These are phyloP conservation scores for Drosophila pseudoananassae DNA, from an alignment of 1,140 invertebrate species.

Conservation along the genomic window DNA sequence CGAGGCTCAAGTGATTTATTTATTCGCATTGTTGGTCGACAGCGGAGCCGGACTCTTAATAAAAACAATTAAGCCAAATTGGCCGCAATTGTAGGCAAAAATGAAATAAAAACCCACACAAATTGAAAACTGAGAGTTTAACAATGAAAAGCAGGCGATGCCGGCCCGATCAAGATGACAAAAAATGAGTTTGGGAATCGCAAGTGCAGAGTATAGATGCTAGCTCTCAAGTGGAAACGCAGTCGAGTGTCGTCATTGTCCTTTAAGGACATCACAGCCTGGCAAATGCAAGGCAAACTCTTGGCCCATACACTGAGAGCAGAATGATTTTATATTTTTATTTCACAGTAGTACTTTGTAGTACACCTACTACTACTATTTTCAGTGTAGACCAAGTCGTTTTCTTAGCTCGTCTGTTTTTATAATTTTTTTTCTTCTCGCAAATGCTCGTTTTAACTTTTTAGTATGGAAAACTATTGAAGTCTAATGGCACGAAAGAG, in stretches of 20 bases:
- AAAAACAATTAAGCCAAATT: slow-evolving; percentile 74
- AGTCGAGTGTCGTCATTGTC: slow-evolving; percentile 39
- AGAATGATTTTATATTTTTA: no score
- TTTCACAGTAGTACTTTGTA: no score
- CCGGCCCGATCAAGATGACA: slow-evolving; percentile 25
- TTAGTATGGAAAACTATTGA: slow-evolving; percentile 79
- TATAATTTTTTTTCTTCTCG: slow-evolving; percentile 11
- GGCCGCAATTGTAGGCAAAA: slow-evolving; percentile 59
- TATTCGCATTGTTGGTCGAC: slow-evolving; percentile 57
- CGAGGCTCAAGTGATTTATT: slow-evolving; percentile 68
- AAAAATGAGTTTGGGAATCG: slow-evolving; percentile 1
- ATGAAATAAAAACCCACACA: slow-evolving; percentile 40
- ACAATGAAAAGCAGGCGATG: slow-evolving; percentile 10
- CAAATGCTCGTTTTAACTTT: slow-evolving; percentile 30
- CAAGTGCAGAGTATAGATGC: neutral
- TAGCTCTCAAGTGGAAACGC: slow-evolving; percentile 53
- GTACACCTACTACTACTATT: slow-evolving; percentile 1
- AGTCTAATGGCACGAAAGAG: slow-evolving; percentile 84
- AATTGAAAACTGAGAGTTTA: slow-evolving; percentile 23
- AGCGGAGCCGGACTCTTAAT: slow-evolving; percentile 46
- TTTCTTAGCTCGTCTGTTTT: slow-evolving; percentile 16
- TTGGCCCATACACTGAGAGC: slow-evolving; percentile 2
- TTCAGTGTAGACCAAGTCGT: slow-evolving; percentile 52
- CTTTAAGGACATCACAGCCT: slow-evolving; percentile 7
- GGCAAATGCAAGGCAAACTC: slow-evolving; percentile 21